phyloP scores from a whole-genome alignment of 2,797 vertebrate species.

The Coccyzus lansbergi region DNA sequence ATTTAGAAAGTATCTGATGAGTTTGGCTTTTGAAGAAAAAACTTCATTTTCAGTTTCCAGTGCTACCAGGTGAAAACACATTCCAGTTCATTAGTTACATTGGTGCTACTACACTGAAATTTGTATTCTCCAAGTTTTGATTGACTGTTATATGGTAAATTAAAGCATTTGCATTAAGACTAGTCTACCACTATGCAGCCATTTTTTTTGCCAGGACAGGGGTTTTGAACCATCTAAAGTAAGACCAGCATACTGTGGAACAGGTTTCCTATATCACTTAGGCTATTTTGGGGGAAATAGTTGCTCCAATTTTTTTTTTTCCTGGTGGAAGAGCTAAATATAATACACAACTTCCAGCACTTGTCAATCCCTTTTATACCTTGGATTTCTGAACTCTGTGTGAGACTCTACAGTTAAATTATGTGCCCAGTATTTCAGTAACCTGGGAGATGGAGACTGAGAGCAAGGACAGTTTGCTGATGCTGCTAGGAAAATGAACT shows the following conservation, averaged over 20 bases:
- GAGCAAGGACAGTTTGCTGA: neutral
- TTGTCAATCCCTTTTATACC: neutral
- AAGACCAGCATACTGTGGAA: neutral
- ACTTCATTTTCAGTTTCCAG: neutral
- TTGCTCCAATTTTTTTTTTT: neutral
- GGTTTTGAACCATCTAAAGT: neutral
- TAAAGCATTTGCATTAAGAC: neutral
- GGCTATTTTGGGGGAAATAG: neutral
- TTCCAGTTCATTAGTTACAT: neutral
- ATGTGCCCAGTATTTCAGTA: rapidly evolving
- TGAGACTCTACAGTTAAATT: neutral
- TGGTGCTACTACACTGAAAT: neutral
- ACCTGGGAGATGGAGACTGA: neutral
- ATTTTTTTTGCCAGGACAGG: neutral
- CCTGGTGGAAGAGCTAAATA: neutral
- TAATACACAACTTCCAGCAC: neutral
- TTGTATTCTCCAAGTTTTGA: neutral
- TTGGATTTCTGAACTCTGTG: neutral
- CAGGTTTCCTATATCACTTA: neutral
- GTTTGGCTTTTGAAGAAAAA: neutral
- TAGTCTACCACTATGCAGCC: neutral
- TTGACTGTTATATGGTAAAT: neutral
- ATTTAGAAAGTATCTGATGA: neutral
- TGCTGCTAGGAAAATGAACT: neutral
- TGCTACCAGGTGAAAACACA: neutral